A percentile compares a stretch with the other conserved stretches of the same genome.
phyloP scores from a whole-genome alignment of 2,797 vertebrate species.

The Lutjanus argentimaculatus region DNA sequence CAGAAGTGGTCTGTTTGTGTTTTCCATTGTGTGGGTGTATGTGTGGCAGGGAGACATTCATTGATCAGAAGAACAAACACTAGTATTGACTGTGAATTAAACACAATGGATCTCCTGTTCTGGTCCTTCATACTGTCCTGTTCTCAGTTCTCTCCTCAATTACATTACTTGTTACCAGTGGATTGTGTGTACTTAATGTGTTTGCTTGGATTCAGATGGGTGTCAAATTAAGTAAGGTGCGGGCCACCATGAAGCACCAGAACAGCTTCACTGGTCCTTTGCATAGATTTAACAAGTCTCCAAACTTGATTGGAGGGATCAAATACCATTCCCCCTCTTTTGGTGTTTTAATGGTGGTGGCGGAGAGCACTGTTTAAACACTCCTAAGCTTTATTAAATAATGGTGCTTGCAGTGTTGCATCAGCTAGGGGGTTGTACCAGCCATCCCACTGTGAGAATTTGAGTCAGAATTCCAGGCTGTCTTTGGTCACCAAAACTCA shows the following conservation, averaged over 20 bases:
- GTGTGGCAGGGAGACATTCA: constrained; percentile 22
- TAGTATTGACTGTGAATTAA: constrained; percentile 49
- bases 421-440: not conserved
- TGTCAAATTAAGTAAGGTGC: not conserved
- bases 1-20: constrained; percentile 4
- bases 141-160: constrained; percentile 1
- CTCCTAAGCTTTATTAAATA: not conserved
- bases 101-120: constrained; percentile 40
- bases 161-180: not conserved
- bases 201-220: not conserved
- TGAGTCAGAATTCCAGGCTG: not conserved
- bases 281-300: not conserved
- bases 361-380: not conserved
- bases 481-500: not conserved
- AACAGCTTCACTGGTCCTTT: not conserved
- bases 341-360: not conserved
- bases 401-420: not conserved
- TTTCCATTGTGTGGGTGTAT: constrained; percentile 6
- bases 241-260: not conserved
- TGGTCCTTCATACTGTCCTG: not conserved
- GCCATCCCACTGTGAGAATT: not conserved
- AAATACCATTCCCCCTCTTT: not conserved
- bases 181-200: not conserved
- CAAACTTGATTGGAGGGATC: not conserved
- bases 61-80: constrained; percentile 65